These are phyloP conservation scores for Agrypnus murinus DNA, from an alignment of 2,888 invertebrate species.

Conservation along the genomic window DNA sequence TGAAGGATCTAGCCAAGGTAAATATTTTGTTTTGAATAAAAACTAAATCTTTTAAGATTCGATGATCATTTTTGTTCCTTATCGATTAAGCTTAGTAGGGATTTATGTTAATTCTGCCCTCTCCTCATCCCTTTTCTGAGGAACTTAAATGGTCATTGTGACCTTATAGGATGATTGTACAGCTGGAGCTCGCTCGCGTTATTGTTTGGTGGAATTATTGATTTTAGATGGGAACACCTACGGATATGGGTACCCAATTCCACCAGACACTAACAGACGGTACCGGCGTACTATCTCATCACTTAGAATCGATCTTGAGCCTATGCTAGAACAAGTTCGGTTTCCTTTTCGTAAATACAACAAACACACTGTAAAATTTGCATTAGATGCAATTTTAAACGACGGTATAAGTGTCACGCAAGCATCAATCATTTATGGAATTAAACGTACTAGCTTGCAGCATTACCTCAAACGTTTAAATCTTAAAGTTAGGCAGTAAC, in stretches of 20 bases:
- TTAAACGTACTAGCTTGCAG: conserved; percentile 74
- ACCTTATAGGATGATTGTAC: not conserved
- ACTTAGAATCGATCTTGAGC: conserved; percentile 50
- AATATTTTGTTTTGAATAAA: conserved; percentile 62
- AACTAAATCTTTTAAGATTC: not conserved
- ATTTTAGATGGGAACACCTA: conserved; percentile 57
- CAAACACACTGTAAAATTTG: conserved; percentile 70
- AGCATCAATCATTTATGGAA: conserved; percentile 72
- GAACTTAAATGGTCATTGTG: conserved; percentile 20
- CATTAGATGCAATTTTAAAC: conserved; percentile 73
- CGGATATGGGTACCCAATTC: conserved; percentile 56
- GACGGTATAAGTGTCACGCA: conserved; percentile 73
- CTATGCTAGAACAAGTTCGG: conserved; percentile 54
- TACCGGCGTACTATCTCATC: not conserved
- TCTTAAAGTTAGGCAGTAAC: conserved; percentile 64
- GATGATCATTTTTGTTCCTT: conserved; percentile 22
- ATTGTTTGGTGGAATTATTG: conserved; percentile 63
- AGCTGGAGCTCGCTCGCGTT: conserved; percentile 31
- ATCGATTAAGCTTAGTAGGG: too few species aligned
- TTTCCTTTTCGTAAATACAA: conserved; percentile 69
- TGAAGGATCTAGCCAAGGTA: conserved; percentile 84
- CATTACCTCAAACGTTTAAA: conserved; percentile 74
- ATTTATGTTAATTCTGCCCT: too few species aligned
- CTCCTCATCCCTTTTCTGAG: too few species aligned
- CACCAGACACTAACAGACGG: conserved; percentile 59